Conservation (phyloP, 2,113 vertebrate species). For the Cavia porcellus region DNA sequence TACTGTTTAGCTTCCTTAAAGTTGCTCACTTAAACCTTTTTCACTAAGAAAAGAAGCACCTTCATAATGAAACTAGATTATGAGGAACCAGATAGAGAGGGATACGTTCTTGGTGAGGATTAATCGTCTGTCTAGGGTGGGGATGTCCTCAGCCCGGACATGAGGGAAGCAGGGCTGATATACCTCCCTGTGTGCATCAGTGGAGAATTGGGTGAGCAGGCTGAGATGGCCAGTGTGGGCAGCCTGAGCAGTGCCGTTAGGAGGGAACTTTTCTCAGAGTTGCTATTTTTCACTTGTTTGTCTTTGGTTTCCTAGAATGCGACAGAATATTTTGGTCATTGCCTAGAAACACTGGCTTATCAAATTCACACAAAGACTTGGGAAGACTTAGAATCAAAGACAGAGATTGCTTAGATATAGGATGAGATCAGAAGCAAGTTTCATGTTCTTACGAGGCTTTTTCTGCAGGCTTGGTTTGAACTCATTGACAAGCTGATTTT, state of each 20-base stretch:
- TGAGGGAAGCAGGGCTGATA: background rate
- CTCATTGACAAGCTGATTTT: background rate
- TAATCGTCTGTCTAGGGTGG: background rate
- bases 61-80: background rate
- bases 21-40: background rate
- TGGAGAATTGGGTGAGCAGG: background rate
- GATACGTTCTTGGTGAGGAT: background rate
- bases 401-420: background rate
- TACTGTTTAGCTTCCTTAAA: background rate
- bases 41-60: background rate
- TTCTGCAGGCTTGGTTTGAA: background rate
- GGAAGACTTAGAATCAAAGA: background rate
- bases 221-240: background rate
- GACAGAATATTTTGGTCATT: conserved; percentile 36
- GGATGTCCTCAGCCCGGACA: background rate
- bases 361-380: background rate
- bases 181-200: background rate
- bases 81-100: background rate
- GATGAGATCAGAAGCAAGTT: background rate
- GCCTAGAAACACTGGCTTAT: conserved; percentile 40
- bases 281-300: background rate
- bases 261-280: background rate
- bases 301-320: conserved; percentile 34
- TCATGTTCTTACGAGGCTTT: background rate
- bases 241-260: background rate